phyloP scores from a whole-genome alignment of 2,113 vertebrate genomes.

The Cariama cristata region DNA sequence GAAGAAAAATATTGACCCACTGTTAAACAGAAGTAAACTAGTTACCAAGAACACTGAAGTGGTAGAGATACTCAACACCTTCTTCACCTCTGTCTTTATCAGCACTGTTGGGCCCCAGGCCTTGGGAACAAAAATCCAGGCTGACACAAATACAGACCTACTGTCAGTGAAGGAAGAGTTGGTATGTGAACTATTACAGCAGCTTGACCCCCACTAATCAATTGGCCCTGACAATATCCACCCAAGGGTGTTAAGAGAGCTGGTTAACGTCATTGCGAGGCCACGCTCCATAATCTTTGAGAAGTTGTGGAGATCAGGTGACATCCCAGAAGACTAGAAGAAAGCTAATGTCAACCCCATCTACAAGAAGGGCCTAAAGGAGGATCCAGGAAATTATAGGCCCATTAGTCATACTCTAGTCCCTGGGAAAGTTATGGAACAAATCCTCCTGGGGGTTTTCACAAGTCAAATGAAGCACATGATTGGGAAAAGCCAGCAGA shows the following conservation, averaged over 20 bases:
- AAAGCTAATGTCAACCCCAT: too few relatives aligned
- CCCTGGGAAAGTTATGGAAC: too few relatives aligned
- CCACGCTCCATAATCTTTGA: too few relatives aligned
- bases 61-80: neutral
- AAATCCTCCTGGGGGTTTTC: neutral
- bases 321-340: too few relatives aligned
- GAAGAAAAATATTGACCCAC: neutral
- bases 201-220: too few relatives aligned
- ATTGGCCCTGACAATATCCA: neutral
- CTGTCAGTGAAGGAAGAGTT: neutral
- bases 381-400: too few relatives aligned
- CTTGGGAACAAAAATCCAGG: neutral
- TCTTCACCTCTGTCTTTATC: neutral
- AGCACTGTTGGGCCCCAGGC: neutral
- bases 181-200: neutral
- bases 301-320: too few relatives aligned
- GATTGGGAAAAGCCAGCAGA: neutral
- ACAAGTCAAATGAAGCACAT: neutral
- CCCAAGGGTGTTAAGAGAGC: too few relatives aligned
- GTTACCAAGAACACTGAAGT: neutral
- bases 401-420: too few relatives aligned
- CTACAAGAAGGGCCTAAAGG: too few relatives aligned
- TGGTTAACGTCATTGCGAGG: too few relatives aligned
- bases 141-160: neutral
- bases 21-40: neutral